Conservation (phyloP, 2,113 vertebrate genomes). For the Trematocara zebra region DNA sequence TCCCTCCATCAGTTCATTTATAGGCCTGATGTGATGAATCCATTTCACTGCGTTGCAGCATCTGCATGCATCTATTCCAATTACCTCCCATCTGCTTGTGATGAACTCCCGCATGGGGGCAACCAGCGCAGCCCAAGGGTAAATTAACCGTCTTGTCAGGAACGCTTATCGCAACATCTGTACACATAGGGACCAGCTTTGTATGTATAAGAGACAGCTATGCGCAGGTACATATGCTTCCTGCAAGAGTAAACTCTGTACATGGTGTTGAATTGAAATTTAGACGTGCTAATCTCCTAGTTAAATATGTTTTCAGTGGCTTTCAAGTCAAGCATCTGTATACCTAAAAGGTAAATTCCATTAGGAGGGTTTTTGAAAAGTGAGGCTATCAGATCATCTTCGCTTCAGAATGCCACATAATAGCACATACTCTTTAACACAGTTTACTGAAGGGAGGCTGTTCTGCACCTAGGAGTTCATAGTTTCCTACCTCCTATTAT, state of each 20-base stretch:
- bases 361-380: background rate
- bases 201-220: constrained; percentile 32
- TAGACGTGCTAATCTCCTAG: background rate
- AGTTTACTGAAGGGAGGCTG: background rate
- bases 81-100: constrained; percentile 83
- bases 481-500: constrained; percentile 14
- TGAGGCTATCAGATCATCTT: background rate
- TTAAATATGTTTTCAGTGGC: background rate
- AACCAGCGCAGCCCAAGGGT: constrained; percentile 63
- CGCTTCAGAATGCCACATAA: background rate
- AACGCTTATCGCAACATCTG: constrained; percentile 71
- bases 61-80: constrained; percentile 81
- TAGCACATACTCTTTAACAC: background rate
- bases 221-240: constrained; percentile 8
- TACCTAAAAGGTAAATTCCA: background rate
- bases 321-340: background rate
- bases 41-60: constrained; percentile 77
- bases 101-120: constrained; percentile 60
- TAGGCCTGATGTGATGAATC: constrained; percentile 80
- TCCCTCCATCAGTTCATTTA: constrained; percentile 80
- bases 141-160: constrained; percentile 74
- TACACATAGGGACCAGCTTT: constrained; percentile 50
- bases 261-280: background rate
- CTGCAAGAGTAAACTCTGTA: background rate
- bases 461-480: background rate